Evolutionary conservation across 23 tunicate genomes (phyloP).

Genomic region (Trididemnum clinides): DNA sequence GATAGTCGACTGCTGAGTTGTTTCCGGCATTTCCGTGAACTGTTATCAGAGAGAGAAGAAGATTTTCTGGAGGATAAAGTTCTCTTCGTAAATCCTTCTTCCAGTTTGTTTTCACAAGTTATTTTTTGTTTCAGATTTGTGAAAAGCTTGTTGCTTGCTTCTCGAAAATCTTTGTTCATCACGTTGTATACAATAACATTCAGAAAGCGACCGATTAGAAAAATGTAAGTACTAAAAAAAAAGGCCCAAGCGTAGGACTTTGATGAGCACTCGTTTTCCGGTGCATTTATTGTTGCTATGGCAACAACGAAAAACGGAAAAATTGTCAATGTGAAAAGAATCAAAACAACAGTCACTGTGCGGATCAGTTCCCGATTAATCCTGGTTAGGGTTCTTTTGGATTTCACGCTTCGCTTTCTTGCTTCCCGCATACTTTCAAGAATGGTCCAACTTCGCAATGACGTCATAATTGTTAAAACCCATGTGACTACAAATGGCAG

Average conservation of each 20-base stretch:
- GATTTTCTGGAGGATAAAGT: conserved; percentile 3
- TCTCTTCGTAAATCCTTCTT: not conserved
- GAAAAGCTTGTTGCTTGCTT: conserved; percentile 30
- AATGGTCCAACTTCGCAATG: conserved; percentile 61
- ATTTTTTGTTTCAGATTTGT: not conserved
- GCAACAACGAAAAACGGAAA: conserved; percentile 68
- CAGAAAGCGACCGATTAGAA: conserved; percentile 56
- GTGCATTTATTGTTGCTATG: not conserved
- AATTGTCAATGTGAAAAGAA: conserved; percentile 64
- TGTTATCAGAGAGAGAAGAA: not conserved
- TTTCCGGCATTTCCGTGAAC: not conserved
- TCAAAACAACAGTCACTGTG: conserved; percentile 61
- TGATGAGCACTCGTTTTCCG: conserved; percentile 2
- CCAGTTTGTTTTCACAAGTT: not conserved
- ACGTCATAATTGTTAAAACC: conserved; percentile 67
- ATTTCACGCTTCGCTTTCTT: conserved; percentile 24
- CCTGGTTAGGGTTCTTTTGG: conserved; percentile 9
- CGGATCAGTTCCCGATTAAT: conserved; percentile 63
- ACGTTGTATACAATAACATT: conserved; percentile 88
- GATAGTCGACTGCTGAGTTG: not conserved
- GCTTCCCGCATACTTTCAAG: conserved; percentile 45
- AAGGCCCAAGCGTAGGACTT: not conserved
- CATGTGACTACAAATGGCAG: conserved; percentile 83
- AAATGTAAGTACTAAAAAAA: conserved; percentile 41
- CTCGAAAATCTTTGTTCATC: conserved; percentile 82